phyloP scores from a whole-genome alignment of 2,797 vertebrate species.

The Onychomys leucogaster region DNA sequence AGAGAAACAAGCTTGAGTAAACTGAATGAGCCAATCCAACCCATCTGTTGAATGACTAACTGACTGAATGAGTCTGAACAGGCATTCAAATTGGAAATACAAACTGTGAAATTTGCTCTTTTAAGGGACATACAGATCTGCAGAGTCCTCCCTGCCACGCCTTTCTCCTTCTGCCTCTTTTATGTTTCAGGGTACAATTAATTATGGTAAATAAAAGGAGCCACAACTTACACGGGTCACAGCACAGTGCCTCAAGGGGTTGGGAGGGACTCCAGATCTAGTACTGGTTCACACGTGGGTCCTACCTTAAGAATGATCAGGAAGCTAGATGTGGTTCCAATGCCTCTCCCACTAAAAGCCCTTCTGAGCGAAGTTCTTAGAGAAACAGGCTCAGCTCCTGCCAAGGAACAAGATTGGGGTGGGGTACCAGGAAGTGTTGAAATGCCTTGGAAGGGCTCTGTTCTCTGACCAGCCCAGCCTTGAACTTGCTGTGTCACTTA shows the following conservation, averaged over 20 bases:
- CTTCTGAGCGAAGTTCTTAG: not conserved
- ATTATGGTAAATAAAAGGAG: slow-evolving; percentile 52
- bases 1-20: slow-evolving; percentile 61
- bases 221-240: not conserved
- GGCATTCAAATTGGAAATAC: slow-evolving; percentile 64
- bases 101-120: slow-evolving; percentile 80
- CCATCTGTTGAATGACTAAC: slow-evolving; percentile 75
- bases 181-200: slow-evolving; percentile 64
- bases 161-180: slow-evolving; percentile 72
- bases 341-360: not conserved
- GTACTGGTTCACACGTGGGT: not conserved
- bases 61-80: slow-evolving; percentile 62
- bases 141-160: slow-evolving; percentile 23
- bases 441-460: not conserved
- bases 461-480: not conserved
- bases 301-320: fast-evolving
- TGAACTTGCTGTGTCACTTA: not conserved
- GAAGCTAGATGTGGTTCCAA: not conserved
- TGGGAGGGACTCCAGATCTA: not conserved
- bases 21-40: slow-evolving; percentile 50
- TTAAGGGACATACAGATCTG: slow-evolving; percentile 67
- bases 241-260: not conserved
- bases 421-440: not conserved
- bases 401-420: not conserved
- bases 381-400: not conserved